phyloP scores from a whole-genome alignment of 2,888 invertebrate species.

The Plusia festucae region DNA sequence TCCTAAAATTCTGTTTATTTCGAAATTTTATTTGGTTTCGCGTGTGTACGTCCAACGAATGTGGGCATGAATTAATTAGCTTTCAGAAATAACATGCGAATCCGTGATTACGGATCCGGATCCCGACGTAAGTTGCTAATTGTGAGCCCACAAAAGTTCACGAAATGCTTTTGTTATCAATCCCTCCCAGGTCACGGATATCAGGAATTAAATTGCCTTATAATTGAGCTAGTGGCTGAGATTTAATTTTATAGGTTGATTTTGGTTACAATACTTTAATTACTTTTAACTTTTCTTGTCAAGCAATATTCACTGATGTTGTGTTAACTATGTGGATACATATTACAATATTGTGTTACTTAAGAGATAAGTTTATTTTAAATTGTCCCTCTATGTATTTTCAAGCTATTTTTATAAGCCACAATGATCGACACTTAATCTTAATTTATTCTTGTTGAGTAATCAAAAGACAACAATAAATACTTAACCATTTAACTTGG shows the following conservation, averaged over 20 bases:
- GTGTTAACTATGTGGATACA: too few relatives aligned
- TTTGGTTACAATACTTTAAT: not conserved
- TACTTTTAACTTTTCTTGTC: not conserved
- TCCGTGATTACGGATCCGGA: constrained; percentile 48
- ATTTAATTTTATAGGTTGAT: not conserved
- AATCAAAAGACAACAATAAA: too few relatives aligned
- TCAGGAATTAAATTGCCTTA: constrained; percentile 2
- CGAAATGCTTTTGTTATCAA: constrained; percentile 14
- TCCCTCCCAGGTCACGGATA: not conserved
- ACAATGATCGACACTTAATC: too few relatives aligned
- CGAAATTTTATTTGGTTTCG: constrained; percentile 28
- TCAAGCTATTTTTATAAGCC: too few relatives aligned
- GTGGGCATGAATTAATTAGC: constrained; percentile 55
- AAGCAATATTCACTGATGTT: too few relatives aligned
- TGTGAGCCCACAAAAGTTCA: constrained; percentile 21
- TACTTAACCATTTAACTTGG: too few relatives aligned
- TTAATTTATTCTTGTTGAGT: too few relatives aligned
- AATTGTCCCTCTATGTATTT: too few relatives aligned
- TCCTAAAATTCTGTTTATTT: constrained; percentile 42
- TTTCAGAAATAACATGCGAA: constrained; percentile 48
- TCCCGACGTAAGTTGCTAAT: constrained; percentile 45
- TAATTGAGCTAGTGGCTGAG: not conserved
- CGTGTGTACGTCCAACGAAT: constrained; percentile 23
- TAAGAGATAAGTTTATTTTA: too few relatives aligned
- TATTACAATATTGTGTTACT: too few relatives aligned